Evolutionary conservation across 2,888 invertebrate species (phyloP), one percentile per base, ranked within the genome.

Genomic region (Platynereis dumerilii): DNA sequence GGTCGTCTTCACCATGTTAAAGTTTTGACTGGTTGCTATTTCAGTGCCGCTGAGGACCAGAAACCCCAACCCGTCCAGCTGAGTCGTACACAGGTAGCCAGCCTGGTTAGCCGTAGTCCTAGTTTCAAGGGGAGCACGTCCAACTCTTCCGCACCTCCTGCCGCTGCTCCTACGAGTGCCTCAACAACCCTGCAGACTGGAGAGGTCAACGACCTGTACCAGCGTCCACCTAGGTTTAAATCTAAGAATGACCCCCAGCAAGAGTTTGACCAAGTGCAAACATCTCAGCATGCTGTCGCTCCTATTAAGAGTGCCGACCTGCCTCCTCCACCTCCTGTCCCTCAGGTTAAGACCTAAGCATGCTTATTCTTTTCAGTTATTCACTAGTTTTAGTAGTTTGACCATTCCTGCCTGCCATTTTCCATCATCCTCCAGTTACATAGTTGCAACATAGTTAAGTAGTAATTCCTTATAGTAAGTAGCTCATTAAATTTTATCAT

Each of bases 201-300:
- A 15, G 67, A 70, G 45, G 71, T 70, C 12, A 69, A 54, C 26
- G 58, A 54, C 54, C 67, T 71, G 15, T 70, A 69, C 54, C 52
- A 39, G 1, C 48, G 61, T 12, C 57, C 63, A 27, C 65, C 69
- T 28, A 59, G 58, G 58, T 65, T 64, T 55, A 57, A 60, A 15
- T 52, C 17, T 39, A 24, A 24, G 22, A 60, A 54, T 34, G 48
- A 48, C 48, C 17, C 48, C n/a, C 48, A 48, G n/a, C 10, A 48
- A 44, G 44, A 44, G 15, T 34, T 34, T 34, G 34, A 34, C 12
- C 7, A 34, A 7, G 34, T 34, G 7, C 22, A 45, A 26, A 29
- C 15, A 15, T 34, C 56, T 24, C 22, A 20, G 28, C 54, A 24
- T 15, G n/a, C 15, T 10, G 28, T 52, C 2, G 48, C 24, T 5